phyloP scores from a whole-genome alignment of 2,888 invertebrate species.

The Anorthoa munda region DNA sequence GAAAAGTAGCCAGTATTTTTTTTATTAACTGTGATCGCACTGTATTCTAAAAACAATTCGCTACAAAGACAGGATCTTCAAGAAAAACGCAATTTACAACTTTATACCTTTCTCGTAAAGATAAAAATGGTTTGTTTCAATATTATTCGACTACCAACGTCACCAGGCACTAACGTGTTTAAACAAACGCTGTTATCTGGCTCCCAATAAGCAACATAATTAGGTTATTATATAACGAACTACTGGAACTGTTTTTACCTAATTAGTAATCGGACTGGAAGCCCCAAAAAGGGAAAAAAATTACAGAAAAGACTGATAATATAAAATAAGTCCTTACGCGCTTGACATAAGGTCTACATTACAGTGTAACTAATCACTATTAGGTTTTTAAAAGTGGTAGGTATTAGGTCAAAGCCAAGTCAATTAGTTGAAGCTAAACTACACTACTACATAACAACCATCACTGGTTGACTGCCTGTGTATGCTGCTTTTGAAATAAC shows the following conservation, averaged over 20 bases:
- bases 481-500: too few species aligned
- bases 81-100: background rate
- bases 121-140: background rate
- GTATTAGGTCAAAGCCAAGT: background rate
- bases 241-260: conserved; percentile 5
- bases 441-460: too few species aligned
- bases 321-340: background rate
- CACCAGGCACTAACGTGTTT: conserved; percentile 20
- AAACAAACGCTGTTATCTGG: conserved; percentile 53
- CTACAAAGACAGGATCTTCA: background rate
- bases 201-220: conserved; percentile 41
- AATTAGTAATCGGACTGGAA: conserved; percentile 26
- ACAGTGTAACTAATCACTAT: background rate
- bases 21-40: background rate
- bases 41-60: background rate
- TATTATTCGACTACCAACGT: conserved; percentile 24
- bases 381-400: background rate
- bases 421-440: too few species aligned
- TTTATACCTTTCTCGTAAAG: background rate
- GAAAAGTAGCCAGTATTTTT: background rate
- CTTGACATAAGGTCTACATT: conserved; percentile 9
- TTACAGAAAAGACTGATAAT: background rate
- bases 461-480: too few species aligned
- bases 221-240: conserved; percentile 25
- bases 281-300: conserved; percentile 16